Evolutionary conservation across 2,113 vertebrate species (phyloP).

Genomic region (Carollia perspicillata): DNA sequence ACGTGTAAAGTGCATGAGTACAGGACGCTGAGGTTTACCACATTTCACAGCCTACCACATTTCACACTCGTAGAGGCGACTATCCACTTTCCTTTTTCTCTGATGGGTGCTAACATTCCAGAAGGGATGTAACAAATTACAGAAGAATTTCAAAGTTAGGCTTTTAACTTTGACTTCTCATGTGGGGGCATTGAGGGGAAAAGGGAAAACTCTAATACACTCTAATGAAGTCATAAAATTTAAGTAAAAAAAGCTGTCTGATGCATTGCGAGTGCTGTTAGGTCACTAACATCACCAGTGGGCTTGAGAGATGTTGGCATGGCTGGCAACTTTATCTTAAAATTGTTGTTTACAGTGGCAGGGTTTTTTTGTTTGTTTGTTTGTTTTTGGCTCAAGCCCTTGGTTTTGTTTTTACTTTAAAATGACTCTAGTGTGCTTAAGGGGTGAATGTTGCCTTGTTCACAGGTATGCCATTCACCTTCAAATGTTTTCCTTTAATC

Average conservation of each 20-base stretch:
- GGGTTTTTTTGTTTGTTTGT: no score
- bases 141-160: not conserved
- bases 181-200: not conserved
- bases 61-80: not conserved
- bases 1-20: not conserved
- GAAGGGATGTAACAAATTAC: not conserved
- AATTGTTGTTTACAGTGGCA: not conserved
- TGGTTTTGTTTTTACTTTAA: constrained; percentile 27
- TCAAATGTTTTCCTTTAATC: constrained; percentile 6
- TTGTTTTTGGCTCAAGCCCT: not conserved
- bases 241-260: not conserved
- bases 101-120: not conserved
- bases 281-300: not conserved
- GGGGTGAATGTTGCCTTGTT: not conserved
- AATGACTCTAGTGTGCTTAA: not conserved
- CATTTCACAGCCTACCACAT: not conserved
- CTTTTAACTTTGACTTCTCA: constrained; percentile 25
- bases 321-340: constrained; percentile 23
- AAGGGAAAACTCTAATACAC: not conserved
- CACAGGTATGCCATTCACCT: not conserved
- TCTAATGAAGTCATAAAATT: not conserved
- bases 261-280: not conserved
- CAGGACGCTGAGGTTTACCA: not conserved
- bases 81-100: not conserved
- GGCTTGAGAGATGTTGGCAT: not conserved